Base-by-base conservation (phyloP, 2,113 vertebrate genomes). In the Cynocephalus volans region DNA sequence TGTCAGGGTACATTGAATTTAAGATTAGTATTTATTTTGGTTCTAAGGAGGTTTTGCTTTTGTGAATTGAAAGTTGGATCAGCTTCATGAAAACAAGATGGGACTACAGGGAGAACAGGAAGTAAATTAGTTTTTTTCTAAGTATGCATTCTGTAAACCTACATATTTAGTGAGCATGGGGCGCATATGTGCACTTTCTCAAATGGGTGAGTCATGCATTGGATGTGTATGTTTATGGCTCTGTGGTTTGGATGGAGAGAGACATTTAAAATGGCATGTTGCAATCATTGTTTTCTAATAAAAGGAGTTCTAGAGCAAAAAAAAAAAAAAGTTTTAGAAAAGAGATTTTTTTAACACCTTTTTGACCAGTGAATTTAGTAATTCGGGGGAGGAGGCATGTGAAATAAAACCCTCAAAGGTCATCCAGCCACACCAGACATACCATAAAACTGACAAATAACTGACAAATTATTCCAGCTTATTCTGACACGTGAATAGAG, bases 11-110 rank as follows among this genome's bases (percentile, higher is more conserved):
- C 99, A 99, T 99, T 99, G 99, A 99, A 99, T 99, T 99, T 98
- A 99, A 99, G 99, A 99, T 99, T 98, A 99, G 99, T 99, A 99
- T 99, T 99, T 99, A 99, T 99, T 99, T 99, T 98, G 98, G 98
- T 98, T 98, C 98, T 98, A 98, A 99, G 99, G 99, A 99, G 99
- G 98, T 98, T 98, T 98, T 99, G 98, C 97, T 98, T 99, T 99
- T 98, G 98, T 98, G 98, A 98, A 97, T 98, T 98, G 98, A 97
- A 98, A 97, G 90, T 96, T 98, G 82, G 98, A 98, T 98, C 95
- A 97, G 98, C 94, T 85, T 97, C 67, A 60, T 81, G 96, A 97
- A 98, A 64, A 97, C 94, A 97, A 95, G 90, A 73, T 69, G 85
- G 94, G 94, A 88, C 88, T 95, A 80, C 86, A 70, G 97, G 97